phyloP scores from a whole-genome alignment of 2,113 vertebrate species.

The Shinisaurus crocodilurus region DNA sequence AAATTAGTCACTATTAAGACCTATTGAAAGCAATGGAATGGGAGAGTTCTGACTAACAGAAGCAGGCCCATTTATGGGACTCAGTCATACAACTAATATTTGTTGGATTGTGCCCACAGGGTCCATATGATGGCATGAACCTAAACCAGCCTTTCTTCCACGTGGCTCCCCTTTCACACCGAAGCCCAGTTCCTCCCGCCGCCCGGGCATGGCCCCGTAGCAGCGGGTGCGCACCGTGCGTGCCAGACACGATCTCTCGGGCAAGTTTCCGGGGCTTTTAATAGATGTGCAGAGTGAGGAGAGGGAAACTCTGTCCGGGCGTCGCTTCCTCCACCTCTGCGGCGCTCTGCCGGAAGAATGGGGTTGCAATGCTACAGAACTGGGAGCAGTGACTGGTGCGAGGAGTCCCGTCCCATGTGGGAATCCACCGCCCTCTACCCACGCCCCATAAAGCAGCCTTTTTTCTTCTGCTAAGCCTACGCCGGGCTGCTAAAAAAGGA shows the following conservation, averaged over 20 bases:
- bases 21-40: neutral
- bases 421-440: neutral
- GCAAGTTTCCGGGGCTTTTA: neutral
- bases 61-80: neutral
- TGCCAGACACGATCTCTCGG: too few relatives aligned
- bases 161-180: neutral
- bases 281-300: neutral
- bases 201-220: neutral
- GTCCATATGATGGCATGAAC: neutral
- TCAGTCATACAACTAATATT: neutral
- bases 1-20: neutral
- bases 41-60: neutral
- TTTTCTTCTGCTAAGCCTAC: neutral
- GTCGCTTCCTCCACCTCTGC: neutral
- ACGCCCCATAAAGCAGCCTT: neutral
- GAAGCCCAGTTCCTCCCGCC: neutral
- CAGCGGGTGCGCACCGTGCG: too few relatives aligned
- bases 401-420: neutral
- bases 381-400: too few relatives aligned
- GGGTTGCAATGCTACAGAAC: neutral
- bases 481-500: neutral
- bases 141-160: neutral
- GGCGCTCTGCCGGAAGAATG: neutral
- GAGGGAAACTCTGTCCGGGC: neutral
- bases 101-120: neutral